Percentiles rank a stretch among this genome's conserved stretches.
Evolutionary conservation across 2,888 invertebrate species (phyloP).

Genomic region (Ophion costatus): DNA sequence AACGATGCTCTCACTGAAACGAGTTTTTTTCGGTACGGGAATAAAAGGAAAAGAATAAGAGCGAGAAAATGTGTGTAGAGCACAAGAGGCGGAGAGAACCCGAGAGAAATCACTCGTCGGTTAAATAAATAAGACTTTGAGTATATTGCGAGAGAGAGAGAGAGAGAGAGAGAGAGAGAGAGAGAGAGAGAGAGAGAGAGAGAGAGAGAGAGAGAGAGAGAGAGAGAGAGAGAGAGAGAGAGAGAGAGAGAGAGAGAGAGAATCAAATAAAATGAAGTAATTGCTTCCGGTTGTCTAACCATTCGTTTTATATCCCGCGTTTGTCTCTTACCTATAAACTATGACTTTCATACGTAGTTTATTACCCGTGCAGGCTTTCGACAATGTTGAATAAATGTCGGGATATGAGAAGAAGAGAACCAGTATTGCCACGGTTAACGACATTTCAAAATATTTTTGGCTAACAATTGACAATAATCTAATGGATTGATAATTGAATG

Average conservation of each 20-base stretch:
- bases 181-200: too few relatives aligned
- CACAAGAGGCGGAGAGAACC: slow-evolving; percentile 26
- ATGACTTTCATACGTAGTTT: slow-evolving; percentile 6
- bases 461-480: too few relatives aligned
- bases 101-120: slow-evolving; percentile 62
- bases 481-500: too few relatives aligned
- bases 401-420: background rate
- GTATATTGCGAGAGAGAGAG: slow-evolving; percentile 42
- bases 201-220: too few relatives aligned
- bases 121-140: slow-evolving; percentile 65
- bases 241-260: too few relatives aligned
- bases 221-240: too few relatives aligned
- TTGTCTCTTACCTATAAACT: slow-evolving; percentile 35
- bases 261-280: slow-evolving; percentile 52
- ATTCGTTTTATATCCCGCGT: background rate
- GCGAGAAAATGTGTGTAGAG: slow-evolving; percentile 43
- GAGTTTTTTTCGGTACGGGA: slow-evolving; percentile 60
- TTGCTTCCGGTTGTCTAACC: slow-evolving; percentile 45
- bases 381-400: background rate
- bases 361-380: background rate
- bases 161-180: too few relatives aligned
- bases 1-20: slow-evolving; percentile 41
- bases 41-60: slow-evolving; percentile 54
- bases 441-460: too few relatives aligned
- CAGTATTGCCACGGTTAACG: too few relatives aligned